Evolutionary conservation across 2,888 invertebrate species (phyloP).

Genomic region (Drymonia ruficornis): DNA sequence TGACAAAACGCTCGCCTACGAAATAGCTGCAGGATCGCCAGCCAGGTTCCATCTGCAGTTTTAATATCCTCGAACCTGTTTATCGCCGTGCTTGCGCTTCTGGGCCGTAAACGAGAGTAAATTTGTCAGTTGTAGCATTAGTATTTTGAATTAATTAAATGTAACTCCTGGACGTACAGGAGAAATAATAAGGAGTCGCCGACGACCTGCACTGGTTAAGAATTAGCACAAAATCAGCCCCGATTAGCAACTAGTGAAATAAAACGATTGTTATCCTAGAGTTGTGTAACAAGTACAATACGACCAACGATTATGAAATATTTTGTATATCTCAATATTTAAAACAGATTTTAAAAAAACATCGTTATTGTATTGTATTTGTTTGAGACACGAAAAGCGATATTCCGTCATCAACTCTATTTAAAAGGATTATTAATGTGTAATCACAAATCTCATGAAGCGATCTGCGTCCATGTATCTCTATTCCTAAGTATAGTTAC

Average conservation of each 20-base stretch:
- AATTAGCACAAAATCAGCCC: neutral
- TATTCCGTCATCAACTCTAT: neutral
- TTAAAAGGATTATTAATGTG: neutral
- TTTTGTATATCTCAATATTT: neutral
- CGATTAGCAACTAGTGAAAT: neutral
- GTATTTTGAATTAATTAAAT: too few species aligned
- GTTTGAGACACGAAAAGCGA: neutral
- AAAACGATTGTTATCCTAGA: neutral
- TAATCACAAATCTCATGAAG: conserved; percentile 5
- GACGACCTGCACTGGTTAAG: neutral
- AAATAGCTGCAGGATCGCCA: too few species aligned
- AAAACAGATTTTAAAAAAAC: neutral
- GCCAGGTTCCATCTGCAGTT: too few species aligned
- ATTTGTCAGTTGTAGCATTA: too few species aligned
- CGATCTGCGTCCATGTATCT: conserved; percentile 42
- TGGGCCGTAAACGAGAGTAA: too few species aligned
- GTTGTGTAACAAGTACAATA: conserved; percentile 2
- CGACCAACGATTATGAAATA: neutral
- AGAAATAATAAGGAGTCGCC: neutral
- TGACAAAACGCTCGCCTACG: too few species aligned
- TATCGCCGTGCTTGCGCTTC: too few species aligned
- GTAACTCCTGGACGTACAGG: too few species aligned
- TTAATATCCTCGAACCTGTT: too few species aligned
- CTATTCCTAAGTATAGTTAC: conserved; percentile 39
- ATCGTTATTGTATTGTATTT: neutral